Evolutionary conservation across 2,888 invertebrate species (phyloP).

Genomic region (Eremobia ochroleuca): DNA sequence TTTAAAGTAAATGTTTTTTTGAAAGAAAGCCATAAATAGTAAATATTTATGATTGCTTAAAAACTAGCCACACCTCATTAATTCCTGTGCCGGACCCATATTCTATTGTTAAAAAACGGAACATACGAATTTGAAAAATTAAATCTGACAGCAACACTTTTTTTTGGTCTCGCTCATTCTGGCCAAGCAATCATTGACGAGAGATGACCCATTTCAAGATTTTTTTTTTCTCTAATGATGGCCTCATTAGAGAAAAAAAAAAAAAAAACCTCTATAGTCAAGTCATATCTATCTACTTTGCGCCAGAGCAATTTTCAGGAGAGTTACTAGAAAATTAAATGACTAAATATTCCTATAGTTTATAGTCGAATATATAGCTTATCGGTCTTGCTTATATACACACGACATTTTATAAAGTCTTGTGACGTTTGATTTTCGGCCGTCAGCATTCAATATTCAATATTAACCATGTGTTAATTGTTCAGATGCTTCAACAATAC

Average conservation of each 20-base stretch:
- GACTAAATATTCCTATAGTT: not conserved
- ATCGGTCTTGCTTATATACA: not conserved
- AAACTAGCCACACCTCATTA: not conserved
- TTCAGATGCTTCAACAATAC: slow-evolving; percentile 13
- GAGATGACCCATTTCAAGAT: not conserved
- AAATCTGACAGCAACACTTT: slow-evolving; percentile 1
- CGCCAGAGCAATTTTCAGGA: not conserved
- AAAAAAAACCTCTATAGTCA: not conserved
- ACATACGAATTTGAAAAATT: not conserved
- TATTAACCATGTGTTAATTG: not conserved
- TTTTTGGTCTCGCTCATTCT: not conserved
- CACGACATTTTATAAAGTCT: not conserved
- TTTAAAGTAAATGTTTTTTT: not conserved
- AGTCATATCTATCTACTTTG: not conserved
- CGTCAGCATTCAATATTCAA: not conserved
- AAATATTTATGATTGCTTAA: slow-evolving; percentile 10
- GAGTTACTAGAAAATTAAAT: not conserved
- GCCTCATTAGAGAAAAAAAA: too few species aligned
- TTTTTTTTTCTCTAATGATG: not conserved
- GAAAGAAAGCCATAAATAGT: slow-evolving; percentile 6
- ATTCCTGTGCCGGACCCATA: slow-evolving; percentile 12
- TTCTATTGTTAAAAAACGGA: not conserved
- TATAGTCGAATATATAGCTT: not conserved
- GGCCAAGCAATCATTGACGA: not conserved
- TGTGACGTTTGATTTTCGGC: not conserved